Evolutionary conservation across 2,113 vertebrate species (phyloP).

Genomic region (Otolemur garnettii): DNA sequence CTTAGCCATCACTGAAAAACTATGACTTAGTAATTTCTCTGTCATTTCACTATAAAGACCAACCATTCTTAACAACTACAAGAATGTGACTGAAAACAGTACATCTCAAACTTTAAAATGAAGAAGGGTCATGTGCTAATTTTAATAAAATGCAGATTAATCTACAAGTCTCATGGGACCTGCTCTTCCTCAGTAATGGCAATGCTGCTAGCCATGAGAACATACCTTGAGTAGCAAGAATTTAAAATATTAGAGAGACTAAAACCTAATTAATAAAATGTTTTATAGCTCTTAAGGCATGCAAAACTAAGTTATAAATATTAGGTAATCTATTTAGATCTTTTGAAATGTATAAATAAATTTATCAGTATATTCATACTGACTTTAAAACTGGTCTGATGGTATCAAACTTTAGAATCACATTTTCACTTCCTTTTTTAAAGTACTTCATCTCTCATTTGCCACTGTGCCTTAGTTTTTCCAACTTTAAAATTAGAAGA

Average conservation of each 20-base stretch:
- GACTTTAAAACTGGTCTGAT: not conserved
- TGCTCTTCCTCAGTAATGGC: not conserved
- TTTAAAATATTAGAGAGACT: slow-evolving; percentile 20
- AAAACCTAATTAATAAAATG: slow-evolving; percentile 11
- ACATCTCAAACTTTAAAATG: slow-evolving; percentile 27
- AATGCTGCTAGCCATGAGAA: not conserved
- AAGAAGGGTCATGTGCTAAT: not conserved
- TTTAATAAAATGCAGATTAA: not conserved
- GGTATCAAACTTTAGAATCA: not conserved
- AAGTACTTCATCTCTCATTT: slow-evolving; percentile 17
- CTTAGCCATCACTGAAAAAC: no score
- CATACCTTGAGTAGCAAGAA: not conserved
- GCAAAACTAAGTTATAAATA: slow-evolving; percentile 40
- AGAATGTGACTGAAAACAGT: not conserved
- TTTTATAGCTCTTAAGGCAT: not conserved
- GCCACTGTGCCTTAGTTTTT: not conserved
- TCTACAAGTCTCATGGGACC: not conserved
- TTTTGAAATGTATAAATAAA: not conserved
- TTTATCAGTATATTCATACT: not conserved
- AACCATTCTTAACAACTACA: not conserved
- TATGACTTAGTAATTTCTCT: no score
- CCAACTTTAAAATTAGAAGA: slow-evolving; percentile 44
- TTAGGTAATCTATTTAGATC: not conserved
- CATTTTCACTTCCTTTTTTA: slow-evolving; percentile 1
- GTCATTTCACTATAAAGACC: no score